Base-by-base conservation (phyloP, 2,888 invertebrate genomes). In the Rhimphoctona megacephalus region DNA sequence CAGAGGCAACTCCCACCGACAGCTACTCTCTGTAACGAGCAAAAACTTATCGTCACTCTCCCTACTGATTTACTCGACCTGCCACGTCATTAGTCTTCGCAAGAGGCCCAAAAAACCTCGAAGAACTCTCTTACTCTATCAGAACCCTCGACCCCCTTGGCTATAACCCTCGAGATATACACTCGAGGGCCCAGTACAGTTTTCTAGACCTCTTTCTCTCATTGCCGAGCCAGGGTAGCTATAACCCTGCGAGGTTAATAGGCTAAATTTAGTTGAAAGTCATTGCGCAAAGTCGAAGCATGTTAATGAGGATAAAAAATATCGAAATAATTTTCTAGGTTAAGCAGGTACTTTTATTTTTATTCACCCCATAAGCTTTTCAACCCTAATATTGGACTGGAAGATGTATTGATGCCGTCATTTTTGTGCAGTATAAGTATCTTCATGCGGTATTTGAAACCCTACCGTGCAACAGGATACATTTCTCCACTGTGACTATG, bases 31-130 rank as follows among this genome's bases (percentile, higher is more conserved):
- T 91, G 92, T 93, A 93, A 93, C 93, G 92, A 93, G 93, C 93
- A 92, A 93, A 93, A 93, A 93, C 93, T 93, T 93, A 93, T 93
- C 93, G 92, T 91, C 92, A 91, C 92, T 90, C 92, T 91, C 90
- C 90, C 91, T 90, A 88, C 92, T 92, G 92, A 92, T 93, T 93
- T 92, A 92, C 92, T 92, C 90, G 89, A 89, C 91, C 92, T 90
- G 92, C 92, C 91, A 91, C 91, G 90, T 92, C 92, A 90, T 92
- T 92, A 92, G 92, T 90, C 89, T 90, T 90, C 87, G 89, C 77
- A 82, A 83, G 81, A 76, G 79, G 80, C 88, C 77, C 70, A 49
- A 86, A 86, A 86, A 86, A 83, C 83, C 83, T 81, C 72, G 77
- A 77, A 49, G 77, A 83, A 66, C 74, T 67, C 25, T 54, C 74